Percentiles rank a stretch among this genome's conserved stretches.
These are phyloP conservation scores for Panopea generosa DNA, from an alignment of 2,888 invertebrate genomes.

Conservation along the genomic window DNA sequence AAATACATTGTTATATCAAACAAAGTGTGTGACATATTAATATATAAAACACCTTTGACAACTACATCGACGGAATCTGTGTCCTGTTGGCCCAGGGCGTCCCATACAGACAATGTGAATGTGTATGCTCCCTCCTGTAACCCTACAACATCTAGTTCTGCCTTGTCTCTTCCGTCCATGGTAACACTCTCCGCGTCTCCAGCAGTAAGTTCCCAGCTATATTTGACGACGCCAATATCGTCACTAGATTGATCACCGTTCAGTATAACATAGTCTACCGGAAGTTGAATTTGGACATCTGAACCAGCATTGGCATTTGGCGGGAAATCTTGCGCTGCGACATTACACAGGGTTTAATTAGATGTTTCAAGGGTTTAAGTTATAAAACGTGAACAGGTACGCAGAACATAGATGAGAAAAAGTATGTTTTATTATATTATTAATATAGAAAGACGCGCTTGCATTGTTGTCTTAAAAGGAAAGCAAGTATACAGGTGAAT, in stretches of 20 bases:
- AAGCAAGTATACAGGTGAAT: no score
- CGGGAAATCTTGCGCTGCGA: constrained; percentile 29
- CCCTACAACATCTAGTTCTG: not conserved
- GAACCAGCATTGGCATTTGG: constrained; percentile 22
- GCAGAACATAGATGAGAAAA: no score
- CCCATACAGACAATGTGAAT: constrained; percentile 37
- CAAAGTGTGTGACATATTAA: no score
- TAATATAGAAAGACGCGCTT: no score
- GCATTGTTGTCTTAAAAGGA: no score
- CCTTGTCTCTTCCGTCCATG: not conserved
- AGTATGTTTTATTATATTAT: no score
- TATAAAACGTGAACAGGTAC: no score
- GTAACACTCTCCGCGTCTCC: constrained; percentile 9
- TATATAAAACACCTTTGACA: no score
- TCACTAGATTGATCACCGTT: constrained; percentile 23
- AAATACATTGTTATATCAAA: no score
- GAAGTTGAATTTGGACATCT: constrained; percentile 8
- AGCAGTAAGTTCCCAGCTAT: constrained; percentile 18
- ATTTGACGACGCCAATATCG: constrained; percentile 22
- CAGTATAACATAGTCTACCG: constrained; percentile 9
- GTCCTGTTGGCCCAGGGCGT: constrained; percentile 31
- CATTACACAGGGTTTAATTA: no score
- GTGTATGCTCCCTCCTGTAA: constrained; percentile 25
- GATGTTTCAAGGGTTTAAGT: no score
- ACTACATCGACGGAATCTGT: constrained; percentile 6